Evolutionary conservation across 2,797 vertebrate genomes (phyloP), one percentile per base, ranked within the genome.

Genomic region (Salarias fasciatus): DNA sequence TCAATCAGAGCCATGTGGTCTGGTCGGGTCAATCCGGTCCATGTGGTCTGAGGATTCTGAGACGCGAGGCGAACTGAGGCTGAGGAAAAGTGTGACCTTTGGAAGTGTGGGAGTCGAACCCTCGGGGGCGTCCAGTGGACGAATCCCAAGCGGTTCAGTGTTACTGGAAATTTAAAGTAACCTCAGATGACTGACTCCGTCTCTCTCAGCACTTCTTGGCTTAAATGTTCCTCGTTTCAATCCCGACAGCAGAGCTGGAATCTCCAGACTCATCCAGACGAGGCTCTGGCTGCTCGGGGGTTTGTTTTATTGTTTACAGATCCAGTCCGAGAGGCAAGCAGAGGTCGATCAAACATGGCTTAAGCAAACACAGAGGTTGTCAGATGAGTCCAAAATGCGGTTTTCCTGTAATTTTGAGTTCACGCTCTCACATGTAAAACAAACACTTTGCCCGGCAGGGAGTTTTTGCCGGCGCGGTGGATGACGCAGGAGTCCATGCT

Each of bases 1-100:
- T 69, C 56, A 47, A 3, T 42, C 43, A 43, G 45, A 62, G 71
- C 37, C 48, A 38, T 63, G 57, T 63, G n/a, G n/a, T n/a, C n/a
- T n/a, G n/a, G n/a, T n/a, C n/a, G n/a, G n/a, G n/a, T n/a, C n/a
- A n/a, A n/a, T n/a, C n/a, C n/a, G n/a, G n/a, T n/a, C n/a, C n/a
- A n/a, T n/a, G n/a, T n/a, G 66, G 58, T 40, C 24, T 69, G 48
- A 47, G 52, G 42, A 30, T 48, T 28, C 50, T 5, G 47, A 70
- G 64, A 75, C 77, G 55, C 63, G 57, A 55, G 48, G 59, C 65
- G 45, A 18, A 35, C 30, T 31, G 30, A 31, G 30, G 8, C 33
- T 35, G 33, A 24, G 18, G 33, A 35, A 35, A 35, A 35, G 33
- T 24, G 18, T 3, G 18, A 24, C 18, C 18, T 53, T 35, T 53